Base-by-base conservation (phyloP, 2,797 vertebrate species). In the Anguilla megastoma region DNA sequence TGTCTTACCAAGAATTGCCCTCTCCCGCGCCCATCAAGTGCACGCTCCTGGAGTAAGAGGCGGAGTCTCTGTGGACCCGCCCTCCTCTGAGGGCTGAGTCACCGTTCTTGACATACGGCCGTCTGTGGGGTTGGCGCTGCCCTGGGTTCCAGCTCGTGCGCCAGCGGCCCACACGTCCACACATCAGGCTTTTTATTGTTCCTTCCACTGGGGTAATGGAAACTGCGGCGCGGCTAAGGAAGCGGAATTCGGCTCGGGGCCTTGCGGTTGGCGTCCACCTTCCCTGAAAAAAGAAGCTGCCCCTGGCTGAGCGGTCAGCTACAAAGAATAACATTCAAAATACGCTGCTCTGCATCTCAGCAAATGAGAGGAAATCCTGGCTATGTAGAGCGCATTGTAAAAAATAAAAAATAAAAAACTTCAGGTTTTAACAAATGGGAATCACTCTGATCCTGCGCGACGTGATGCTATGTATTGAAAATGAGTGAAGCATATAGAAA, bases 161-260 rank as follows among this genome's bases (percentile, higher is more conserved):
- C 90, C 86, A 91, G 92, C 80, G 90, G 94, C 95, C 95, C 95
- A 95, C 95, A 95, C 92, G 93, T 94, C 93, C 93, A 94, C 94
- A 93, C 94, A 94, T 92, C 90, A 92, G 93, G 90, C 63, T 7
- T 89, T 96, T 95, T 96, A 95, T 95, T 95, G 94, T 95, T 95
- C 92, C 94, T 95, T 96, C 95, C 95, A 95, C 94, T 94, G 94
- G 91, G 92, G 95, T 95, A 95, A 96, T 96, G 95, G 96, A 96
- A 96, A 96, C 91, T 95, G 93, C 92, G 91, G 93, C 91, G 93
- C 87, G 27, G 92, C 89, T 91, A 87, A 94, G 94, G 94, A 94
- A 93, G 93, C 91, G 91, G 93, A 93, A 94, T 94, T 90, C 89
- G 89, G 89, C 93, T 88, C 27, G 30, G 91, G 93, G 91, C 94